Conservation (phyloP, 2,888 invertebrate genomes). For the Drosophila tanythrix region DNA sequence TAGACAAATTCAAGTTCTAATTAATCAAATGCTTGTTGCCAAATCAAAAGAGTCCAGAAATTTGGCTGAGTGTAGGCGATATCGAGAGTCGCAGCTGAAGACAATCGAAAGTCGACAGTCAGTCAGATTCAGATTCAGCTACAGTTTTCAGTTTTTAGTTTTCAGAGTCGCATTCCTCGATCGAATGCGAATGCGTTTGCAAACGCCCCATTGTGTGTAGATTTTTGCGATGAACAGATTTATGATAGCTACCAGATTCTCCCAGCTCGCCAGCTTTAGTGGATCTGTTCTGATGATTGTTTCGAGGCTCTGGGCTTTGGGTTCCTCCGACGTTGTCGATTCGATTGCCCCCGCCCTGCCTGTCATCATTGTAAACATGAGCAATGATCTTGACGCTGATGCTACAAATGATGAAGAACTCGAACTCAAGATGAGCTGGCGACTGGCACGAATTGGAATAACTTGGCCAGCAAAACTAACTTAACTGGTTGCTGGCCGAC, state of each 20-base stretch:
- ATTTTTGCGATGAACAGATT: constrained; percentile 81
- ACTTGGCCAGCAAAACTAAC: constrained; percentile 38
- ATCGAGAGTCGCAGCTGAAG: constrained; percentile 30
- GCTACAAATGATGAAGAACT: constrained; percentile 84
- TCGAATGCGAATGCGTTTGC: constrained; percentile 72
- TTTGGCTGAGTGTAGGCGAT: constrained; percentile 32
- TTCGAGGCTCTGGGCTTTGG: constrained; percentile 11
- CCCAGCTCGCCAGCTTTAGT: constrained; percentile 27
- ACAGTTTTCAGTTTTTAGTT: constrained; percentile 42
- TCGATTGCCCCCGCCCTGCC: constrained; percentile 51
- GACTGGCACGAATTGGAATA: constrained; percentile 43
- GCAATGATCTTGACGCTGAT: constrained; percentile 84
- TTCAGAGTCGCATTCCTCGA: constrained; percentile 55
- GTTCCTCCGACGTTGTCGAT: constrained; percentile 34
- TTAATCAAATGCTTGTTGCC: neutral
- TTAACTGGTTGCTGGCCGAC: constrained; percentile 57
- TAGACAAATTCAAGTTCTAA: neutral
- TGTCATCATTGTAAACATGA: constrained; percentile 84
- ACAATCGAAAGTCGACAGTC: constrained; percentile 53
- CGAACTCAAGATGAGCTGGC: constrained; percentile 70
- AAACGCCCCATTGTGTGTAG: constrained; percentile 83
- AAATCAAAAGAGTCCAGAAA: neutral
- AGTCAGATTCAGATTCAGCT: constrained; percentile 51
- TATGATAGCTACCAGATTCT: constrained; percentile 72
- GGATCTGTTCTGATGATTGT: constrained; percentile 25